phyloP scores from a whole-genome alignment of 2,113 vertebrate species.

The Pygoscelis antarcticus region DNA sequence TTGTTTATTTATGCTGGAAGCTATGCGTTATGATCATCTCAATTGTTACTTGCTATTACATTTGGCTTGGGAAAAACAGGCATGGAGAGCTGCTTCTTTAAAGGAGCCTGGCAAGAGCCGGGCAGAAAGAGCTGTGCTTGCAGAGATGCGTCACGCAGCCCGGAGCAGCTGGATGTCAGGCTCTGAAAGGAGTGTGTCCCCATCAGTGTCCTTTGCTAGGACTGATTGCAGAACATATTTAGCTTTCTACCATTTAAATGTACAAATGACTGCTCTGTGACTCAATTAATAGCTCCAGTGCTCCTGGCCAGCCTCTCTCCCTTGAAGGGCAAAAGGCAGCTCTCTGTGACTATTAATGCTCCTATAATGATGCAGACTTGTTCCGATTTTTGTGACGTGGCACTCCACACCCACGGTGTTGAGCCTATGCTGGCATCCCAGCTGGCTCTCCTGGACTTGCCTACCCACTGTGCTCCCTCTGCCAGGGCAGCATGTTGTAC shows the following conservation, averaged over 20 bases:
- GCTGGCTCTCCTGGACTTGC: background rate
- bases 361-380: background rate
- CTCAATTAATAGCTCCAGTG: slow-evolving; percentile 20
- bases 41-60: background rate
- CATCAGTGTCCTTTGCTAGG: background rate
- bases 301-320: background rate
- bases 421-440: background rate
- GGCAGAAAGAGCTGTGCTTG: background rate
- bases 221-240: background rate
- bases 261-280: background rate
- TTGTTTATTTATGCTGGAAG: slow-evolving; percentile 37
- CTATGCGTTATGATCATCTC: background rate
- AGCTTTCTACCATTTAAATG: slow-evolving; percentile 15
- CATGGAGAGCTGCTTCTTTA: background rate
- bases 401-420: background rate
- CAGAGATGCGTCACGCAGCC: background rate
- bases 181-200: background rate
- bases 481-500: background rate
- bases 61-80: background rate
- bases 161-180: background rate
- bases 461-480: background rate
- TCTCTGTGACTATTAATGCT: background rate
- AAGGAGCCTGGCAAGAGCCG: background rate
- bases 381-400: background rate
- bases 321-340: slow-evolving; percentile 42